Evolutionary conservation across 2,888 invertebrate species (phyloP).

Genomic region (Masnerella sp.): DNA sequence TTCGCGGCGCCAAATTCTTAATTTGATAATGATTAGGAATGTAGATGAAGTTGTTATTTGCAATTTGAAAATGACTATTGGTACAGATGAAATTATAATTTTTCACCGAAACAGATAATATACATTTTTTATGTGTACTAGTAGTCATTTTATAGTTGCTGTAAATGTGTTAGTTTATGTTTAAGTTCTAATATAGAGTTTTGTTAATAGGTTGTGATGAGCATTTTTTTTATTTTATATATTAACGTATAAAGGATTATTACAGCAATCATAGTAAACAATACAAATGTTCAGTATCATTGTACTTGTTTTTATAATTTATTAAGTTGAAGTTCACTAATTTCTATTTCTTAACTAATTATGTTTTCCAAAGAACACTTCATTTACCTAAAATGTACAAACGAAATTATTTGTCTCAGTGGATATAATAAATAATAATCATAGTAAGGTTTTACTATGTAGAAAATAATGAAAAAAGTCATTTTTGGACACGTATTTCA

Average conservation of each 20-base stretch:
- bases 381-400: too few relatives aligned
- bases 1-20: too few relatives aligned
- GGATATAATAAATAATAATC: conserved; percentile 8
- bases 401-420: too few relatives aligned
- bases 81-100: too few relatives aligned
- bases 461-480: neutral
- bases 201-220: conserved; percentile 33
- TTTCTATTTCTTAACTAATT: too few relatives aligned
- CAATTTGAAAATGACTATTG: conserved; percentile 12
- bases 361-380: too few relatives aligned
- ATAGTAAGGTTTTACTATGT: conserved; percentile 5
- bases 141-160: conserved; percentile 10
- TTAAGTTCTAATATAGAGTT: conserved; percentile 30
- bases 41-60: conserved; percentile 2
- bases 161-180: conserved; percentile 11
- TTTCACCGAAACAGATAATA: too few relatives aligned
- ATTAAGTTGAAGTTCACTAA: too few relatives aligned
- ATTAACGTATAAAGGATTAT: conserved; percentile 6
- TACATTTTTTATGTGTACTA: conserved; percentile 2
- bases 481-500: conserved; percentile 16
- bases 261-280: conserved; percentile 18
- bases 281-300: conserved; percentile 6
- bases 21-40: conserved; percentile 6
- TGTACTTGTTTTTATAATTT: neutral
- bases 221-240: conserved; percentile 23